Conservation (phyloP, 2,113 vertebrate species). For the Mirza zaza region DNA sequence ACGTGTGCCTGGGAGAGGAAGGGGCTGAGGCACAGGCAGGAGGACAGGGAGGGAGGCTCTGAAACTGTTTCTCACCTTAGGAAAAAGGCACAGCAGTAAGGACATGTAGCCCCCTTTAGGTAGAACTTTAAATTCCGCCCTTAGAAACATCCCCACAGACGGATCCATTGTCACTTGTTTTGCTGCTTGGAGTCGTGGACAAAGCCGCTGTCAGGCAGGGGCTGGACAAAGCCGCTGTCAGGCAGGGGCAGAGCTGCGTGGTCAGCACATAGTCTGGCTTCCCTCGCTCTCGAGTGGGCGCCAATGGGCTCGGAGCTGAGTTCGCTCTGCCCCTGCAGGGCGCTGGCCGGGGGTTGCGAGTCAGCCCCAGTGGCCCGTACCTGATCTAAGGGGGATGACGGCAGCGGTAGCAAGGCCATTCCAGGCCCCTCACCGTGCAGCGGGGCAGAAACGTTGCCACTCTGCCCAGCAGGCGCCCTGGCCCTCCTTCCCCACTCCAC, state of each 20-base stretch:
- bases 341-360: background rate
- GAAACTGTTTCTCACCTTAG: background rate
- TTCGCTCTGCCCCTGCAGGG: background rate
- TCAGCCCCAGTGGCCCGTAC: accelerated
- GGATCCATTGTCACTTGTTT: background rate
- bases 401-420: too few relatives aligned
- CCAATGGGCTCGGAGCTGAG: background rate
- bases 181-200: background rate
- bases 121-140: background rate
- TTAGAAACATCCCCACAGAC: background rate
- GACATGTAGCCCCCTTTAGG: background rate
- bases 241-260: background rate
- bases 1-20: background rate
- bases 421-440: background rate
- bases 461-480: too few relatives aligned
- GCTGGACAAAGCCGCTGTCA: background rate
- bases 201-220: background rate
- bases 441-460: too few relatives aligned
- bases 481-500: too few relatives aligned
- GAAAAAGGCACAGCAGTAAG: background rate
- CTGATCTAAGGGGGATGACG: background rate
- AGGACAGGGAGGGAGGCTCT: background rate
- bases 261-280: background rate
- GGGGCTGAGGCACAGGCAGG: background rate
- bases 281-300: background rate